Evolutionary conservation across 2,113 vertebrate genomes (phyloP), one percentile per base, ranked within the genome.

Genomic region (Colaptes auratus): DNA sequence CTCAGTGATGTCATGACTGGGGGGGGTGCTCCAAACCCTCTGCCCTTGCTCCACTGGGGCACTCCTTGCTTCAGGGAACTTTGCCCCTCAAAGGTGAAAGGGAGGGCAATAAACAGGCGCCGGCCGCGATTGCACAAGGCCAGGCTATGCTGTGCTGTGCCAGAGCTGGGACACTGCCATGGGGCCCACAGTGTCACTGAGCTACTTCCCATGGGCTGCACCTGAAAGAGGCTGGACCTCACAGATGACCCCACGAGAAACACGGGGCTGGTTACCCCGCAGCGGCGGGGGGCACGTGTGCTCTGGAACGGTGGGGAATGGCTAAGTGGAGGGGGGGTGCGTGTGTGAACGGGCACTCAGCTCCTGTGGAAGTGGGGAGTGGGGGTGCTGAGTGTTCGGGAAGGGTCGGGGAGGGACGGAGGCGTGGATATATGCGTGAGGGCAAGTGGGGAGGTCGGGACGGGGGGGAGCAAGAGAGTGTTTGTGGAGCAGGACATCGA

Each of bases 41-140:
- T 15, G 11, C 3, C 35, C 31, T 28, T 6, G 0, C n/a, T 21
- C 28, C 3, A 0, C 28, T 4, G 2, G n/a, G 59, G 24, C 70
- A 42, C 36, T 36, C 61, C 5, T 0, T 2, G 2, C 63, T 24
- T 14, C 14, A 7, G 24, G 11, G 46, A 74, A 87, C 93, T 87
- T 87, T 67, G 78, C 67, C 67, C 36, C 4, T 46, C 0, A 27
- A 30, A 33, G 46, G 17, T 42, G 20, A 44, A 2, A 7, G 39
- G 65, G 30, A 31, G 14, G 50, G 78, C 35, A 16, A 23, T 61
- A 60, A 82, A 70, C 21, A 60, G 50, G 15, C 25, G 3, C 50
- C 9, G 4, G 23, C 18, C 2, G 11, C 16, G 33, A 50, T 55
- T 78, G 61, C 82, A 3, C 48, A 71, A 67, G 25, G 50, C 33